A percentile compares a stretch with the other conserved stretches of the same genome.
Evolutionary conservation across 2,888 invertebrate genomes (phyloP).

Genomic region (Drosophila antonietae): DNA sequence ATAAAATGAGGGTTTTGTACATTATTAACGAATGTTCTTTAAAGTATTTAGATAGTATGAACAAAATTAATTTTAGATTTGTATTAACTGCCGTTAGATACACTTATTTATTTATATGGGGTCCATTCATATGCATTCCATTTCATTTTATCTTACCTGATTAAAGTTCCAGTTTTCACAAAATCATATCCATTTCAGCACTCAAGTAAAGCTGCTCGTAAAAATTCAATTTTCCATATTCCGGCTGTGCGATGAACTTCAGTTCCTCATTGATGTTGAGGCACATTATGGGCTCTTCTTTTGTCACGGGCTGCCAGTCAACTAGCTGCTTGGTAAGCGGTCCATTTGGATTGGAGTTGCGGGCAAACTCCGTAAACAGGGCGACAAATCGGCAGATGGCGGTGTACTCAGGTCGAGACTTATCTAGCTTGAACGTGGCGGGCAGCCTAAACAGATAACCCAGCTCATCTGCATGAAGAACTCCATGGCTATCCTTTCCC

Average conservation of each 20-base stretch:
- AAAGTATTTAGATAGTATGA: not conserved
- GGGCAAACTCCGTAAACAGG: conserved; percentile 75
- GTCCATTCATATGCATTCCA: not conserved
- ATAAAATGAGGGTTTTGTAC: not conserved
- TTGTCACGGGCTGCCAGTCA: conserved; percentile 62
- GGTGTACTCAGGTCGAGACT: conserved; percentile 66
- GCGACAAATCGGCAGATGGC: conserved; percentile 73
- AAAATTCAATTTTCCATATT: conserved; percentile 52
- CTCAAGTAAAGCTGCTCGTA: conserved; percentile 65
- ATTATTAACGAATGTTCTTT: not conserved
- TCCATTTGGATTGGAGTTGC: conserved; percentile 74
- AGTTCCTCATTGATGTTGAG: conserved; percentile 76
- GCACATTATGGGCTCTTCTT: conserved; percentile 59
- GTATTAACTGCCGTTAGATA: no score
- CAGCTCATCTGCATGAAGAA: conserved; percentile 77
- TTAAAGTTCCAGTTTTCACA: not conserved
- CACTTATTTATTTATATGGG: no score
- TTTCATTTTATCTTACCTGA: not conserved
- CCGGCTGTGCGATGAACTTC: conserved; percentile 70
- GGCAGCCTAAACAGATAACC: conserved; percentile 76
- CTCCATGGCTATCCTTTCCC: conserved; percentile 64
- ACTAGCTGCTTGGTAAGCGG: conserved; percentile 46
- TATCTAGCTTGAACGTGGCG: conserved; percentile 54
- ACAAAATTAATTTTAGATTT: not conserved
- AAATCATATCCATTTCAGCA: conserved; percentile 42